Conservation (phyloP, 2,888 invertebrate species). For the Watsonalla cultraria region DNA sequence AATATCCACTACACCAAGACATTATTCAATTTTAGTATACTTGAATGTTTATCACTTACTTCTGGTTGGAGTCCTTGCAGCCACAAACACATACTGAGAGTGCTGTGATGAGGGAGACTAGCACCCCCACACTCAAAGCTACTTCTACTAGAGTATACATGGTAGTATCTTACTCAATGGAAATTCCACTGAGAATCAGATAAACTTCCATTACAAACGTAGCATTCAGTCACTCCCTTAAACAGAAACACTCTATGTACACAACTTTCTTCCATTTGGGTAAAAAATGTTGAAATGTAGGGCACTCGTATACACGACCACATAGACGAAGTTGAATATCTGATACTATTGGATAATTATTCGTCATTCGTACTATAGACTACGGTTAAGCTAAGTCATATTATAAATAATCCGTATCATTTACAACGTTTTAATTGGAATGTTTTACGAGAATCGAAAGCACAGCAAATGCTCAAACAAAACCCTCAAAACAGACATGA, state of each 20-base stretch:
- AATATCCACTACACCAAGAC: too few species aligned
- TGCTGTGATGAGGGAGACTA: conserved; percentile 66
- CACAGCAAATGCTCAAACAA: too few species aligned
- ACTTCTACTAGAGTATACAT: conserved; percentile 71
- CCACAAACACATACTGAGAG: conserved; percentile 85
- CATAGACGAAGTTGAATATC: conserved; percentile 22
- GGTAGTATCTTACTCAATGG: conserved; percentile 46
- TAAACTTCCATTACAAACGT: conserved; percentile 48
- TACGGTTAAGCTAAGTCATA: neutral
- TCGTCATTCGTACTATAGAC: neutral
- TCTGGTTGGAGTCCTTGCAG: conserved; percentile 85
- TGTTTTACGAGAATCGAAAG: too few species aligned
- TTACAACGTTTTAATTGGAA: too few species aligned
- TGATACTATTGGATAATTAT: conserved; percentile 7
- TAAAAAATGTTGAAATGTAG: conserved; percentile 64
- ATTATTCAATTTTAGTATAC: neutral
- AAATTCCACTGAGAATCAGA: conserved; percentile 23
- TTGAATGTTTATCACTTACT: conserved; percentile 72
- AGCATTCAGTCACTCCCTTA: conserved; percentile 56
- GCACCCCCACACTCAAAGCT: conserved; percentile 64
- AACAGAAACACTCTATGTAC: conserved; percentile 48
- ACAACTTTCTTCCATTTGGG: conserved; percentile 72
- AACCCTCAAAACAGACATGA: too few species aligned
- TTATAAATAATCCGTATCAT: too few species aligned
- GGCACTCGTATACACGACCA: conserved; percentile 43